Percentiles rank a stretch among this genome's conserved stretches.
Conservation (phyloP, 2,888 invertebrate genomes). For the Hoplodrina ambigua region DNA sequence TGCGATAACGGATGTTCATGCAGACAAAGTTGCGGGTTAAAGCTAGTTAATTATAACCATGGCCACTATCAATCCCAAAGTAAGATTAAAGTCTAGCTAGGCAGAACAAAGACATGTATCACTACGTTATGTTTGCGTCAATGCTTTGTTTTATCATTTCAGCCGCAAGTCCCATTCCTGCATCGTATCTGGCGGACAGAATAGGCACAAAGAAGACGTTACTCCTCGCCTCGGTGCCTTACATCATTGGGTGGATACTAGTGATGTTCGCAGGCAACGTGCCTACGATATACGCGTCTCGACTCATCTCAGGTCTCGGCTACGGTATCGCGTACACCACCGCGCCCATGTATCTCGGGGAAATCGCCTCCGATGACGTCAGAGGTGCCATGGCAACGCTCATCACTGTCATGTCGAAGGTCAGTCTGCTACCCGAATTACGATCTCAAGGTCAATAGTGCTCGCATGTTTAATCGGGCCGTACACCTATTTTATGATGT, state of each 20-base stretch:
- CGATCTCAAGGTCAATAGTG: slow-evolving; percentile 35
- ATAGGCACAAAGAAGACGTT: slow-evolving; percentile 92
- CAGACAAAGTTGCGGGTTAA: no score
- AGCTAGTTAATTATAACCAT: neutral
- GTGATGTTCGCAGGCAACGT: slow-evolving; percentile 91
- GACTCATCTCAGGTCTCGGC: slow-evolving; percentile 91
- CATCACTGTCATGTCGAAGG: slow-evolving; percentile 90
- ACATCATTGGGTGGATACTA: slow-evolving; percentile 92
- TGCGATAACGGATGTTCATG: neutral
- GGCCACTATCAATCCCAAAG: neutral
- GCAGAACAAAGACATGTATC: slow-evolving; percentile 21
- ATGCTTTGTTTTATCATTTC: slow-evolving; percentile 70
- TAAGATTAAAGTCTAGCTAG: slow-evolving; percentile 13
- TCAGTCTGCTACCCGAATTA: slow-evolving; percentile 64
- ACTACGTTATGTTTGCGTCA: slow-evolving; percentile 25
- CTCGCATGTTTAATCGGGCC: slow-evolving; percentile 58
- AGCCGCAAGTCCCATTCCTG: slow-evolving; percentile 91
- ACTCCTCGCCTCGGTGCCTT: slow-evolving; percentile 90
- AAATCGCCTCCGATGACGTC: slow-evolving; percentile 91
- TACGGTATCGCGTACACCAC: slow-evolving; percentile 91
- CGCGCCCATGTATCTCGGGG: slow-evolving; percentile 91
- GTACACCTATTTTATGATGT: slow-evolving; percentile 53
- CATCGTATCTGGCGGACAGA: slow-evolving; percentile 91
- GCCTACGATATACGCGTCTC: slow-evolving; percentile 89
- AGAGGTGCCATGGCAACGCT: slow-evolving; percentile 91